Conservation (phyloP, 2,797 vertebrate species). For the Sphenopsis melanotis region DNA sequence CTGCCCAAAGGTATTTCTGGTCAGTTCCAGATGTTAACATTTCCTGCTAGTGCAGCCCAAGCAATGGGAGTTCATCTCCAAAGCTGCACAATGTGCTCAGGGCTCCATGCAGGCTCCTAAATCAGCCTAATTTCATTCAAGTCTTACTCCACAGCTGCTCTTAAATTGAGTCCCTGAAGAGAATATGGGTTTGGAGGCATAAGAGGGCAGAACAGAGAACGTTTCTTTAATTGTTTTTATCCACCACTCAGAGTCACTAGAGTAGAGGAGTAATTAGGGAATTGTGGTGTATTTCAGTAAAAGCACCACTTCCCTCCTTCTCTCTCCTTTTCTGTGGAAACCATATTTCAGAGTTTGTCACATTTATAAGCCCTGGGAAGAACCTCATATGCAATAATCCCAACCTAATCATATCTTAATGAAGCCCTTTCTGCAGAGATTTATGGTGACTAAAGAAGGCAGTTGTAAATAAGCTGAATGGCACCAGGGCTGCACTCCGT, state of each 20-base stretch:
- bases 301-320: background rate
- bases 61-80: background rate
- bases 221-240: slow-evolving; percentile 54
- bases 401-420: slow-evolving; percentile 30
- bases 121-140: slow-evolving; percentile 38
- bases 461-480: slow-evolving; percentile 2
- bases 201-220: slow-evolving; percentile 32
- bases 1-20: background rate
- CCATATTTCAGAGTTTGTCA: background rate
- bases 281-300: slow-evolving; percentile 3
- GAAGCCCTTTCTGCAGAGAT: slow-evolving; percentile 35
- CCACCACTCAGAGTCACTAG: background rate
- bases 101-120: background rate
- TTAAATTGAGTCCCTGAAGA: slow-evolving; percentile 29
- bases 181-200: slow-evolving; percentile 17
- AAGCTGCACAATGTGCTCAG: background rate
- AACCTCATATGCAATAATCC: slow-evolving; percentile 17
- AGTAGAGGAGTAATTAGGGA: slow-evolving; percentile 46
- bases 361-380: slow-evolving; percentile 5
- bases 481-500: background rate
- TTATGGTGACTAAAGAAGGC: background rate
- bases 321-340: background rate
- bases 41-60: background rate
- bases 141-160: slow-evolving; percentile 26
- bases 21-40: background rate